These are phyloP conservation scores for Tetragonula carbonaria DNA, from an alignment of 2,888 invertebrate genomes.

Conservation along the genomic window DNA sequence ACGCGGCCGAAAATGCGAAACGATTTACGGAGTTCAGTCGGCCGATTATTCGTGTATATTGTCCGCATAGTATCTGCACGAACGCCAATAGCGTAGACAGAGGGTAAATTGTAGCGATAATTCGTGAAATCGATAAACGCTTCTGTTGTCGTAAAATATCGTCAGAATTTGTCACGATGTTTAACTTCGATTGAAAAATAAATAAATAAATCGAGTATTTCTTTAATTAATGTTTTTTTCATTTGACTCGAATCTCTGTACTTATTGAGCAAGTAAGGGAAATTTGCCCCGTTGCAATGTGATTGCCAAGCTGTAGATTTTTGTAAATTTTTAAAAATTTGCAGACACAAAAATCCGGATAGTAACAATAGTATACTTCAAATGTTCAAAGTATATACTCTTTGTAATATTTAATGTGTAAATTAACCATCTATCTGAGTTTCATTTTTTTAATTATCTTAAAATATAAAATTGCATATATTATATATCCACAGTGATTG, in stretches of 20 bases:
- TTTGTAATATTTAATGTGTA: too few relatives aligned
- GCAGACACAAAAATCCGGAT: too few relatives aligned
- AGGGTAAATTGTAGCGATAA: not conserved
- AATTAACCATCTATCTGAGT: too few relatives aligned
- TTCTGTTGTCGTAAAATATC: too few relatives aligned
- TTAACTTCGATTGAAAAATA: not conserved
- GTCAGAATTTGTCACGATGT: not conserved
- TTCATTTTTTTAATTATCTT: too few relatives aligned
- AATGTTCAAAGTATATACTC: too few relatives aligned
- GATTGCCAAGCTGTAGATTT: too few relatives aligned
- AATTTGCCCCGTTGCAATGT: not conserved
- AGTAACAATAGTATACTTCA: too few relatives aligned
- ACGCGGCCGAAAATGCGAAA: constrained; percentile 59
- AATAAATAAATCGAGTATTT: not conserved
- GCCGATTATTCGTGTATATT: constrained; percentile 67
- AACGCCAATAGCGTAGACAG: constrained; percentile 47
- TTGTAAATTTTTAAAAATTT: too few relatives aligned
- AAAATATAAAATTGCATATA: too few relatives aligned
- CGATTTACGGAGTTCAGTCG: constrained; percentile 70
- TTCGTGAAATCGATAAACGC: not conserved
- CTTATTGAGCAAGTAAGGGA: not conserved
- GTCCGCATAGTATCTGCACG: constrained; percentile 37
- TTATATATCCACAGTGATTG: too few relatives aligned
- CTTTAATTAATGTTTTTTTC: not conserved
- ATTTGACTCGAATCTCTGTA: not conserved